Evolutionary conservation across 1,140 invertebrate genomes (phyloP).

Genomic region (Cylas formicarius): DNA sequence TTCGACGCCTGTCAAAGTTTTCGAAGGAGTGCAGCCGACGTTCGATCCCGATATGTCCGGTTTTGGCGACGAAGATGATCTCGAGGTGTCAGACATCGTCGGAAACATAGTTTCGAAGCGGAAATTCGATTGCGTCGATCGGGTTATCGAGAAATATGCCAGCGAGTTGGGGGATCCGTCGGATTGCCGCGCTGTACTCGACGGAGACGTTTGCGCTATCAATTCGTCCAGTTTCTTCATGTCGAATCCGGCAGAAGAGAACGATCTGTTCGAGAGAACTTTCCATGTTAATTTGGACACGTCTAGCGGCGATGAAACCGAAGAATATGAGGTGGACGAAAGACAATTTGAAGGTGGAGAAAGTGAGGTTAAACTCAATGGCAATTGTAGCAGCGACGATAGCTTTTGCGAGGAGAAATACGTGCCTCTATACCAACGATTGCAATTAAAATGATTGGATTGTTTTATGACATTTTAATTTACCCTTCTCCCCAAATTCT

Average conservation of each 20-base stretch:
- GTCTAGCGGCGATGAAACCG: conserved; percentile 1
- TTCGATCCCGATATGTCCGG: conserved; percentile 34
- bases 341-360: neutral
- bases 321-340: conserved; percentile 8
- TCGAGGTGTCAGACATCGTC: conserved; percentile 54
- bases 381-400: conserved; percentile 6
- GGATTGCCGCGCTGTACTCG: too few relatives aligned
- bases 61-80: conserved; percentile 43
- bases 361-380: neutral
- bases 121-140: conserved; percentile 17
- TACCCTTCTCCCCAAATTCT: too few relatives aligned
- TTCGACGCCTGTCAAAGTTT: conserved; percentile 24
- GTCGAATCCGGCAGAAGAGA: conserved; percentile 19
- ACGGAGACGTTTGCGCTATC: conserved; percentile 10
- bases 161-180: too few relatives aligned
- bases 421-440: conserved; percentile 23
- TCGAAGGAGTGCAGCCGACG: conserved; percentile 25
- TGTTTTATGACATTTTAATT: neutral
- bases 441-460: conserved; percentile 9
- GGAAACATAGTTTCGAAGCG: conserved; percentile 47
- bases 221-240: conserved; percentile 31
- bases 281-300: conserved; percentile 44
- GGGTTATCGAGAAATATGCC: neutral
- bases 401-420: conserved; percentile 23
- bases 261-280: conserved; percentile 35